Evolutionary conservation across 2,888 invertebrate species (phyloP), one percentile per base, ranked within the genome.

Genomic region (Lypha dubia): DNA sequence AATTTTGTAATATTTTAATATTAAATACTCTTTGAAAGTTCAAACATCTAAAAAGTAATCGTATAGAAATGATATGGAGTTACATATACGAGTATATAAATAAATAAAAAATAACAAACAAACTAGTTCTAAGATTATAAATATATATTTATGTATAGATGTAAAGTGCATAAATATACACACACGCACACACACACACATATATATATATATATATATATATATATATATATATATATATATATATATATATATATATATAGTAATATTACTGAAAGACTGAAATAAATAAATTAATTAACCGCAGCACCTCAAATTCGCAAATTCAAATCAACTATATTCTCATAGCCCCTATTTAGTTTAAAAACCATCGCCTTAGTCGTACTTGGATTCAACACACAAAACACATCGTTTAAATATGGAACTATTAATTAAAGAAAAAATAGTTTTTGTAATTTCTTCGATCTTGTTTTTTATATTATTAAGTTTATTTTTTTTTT

Each of bases 1-100:
- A 90, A 90, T 90, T 90, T 90, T 90, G 90, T 86, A 87, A 85
- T 84, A 70, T 88, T 89, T 87, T 24, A 32, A 28, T 67, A 4
- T 80, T 32, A 74, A 67, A 79, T 20, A 32, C 51, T 28, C 38
- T 67, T 73, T 20, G 20, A 73, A 67, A 65, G 41, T 28, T 67
- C 41, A 73, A 60, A 41, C 38, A 60, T 80, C 73, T 67, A 73
- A 79, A 79, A 79, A 80, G 28, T 46, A 65, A 79, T 65, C 35
- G 56, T 53, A 22, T 63, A 63, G 8, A 71, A 20, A 51, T 15
- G 32, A 20, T 32, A 56, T 44, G n/a, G 6, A 44, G 4, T n/a
- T n/a, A 44, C 15, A 44, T 15, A 44, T 15, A 44, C 5, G 15
- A 15, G 15, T 6, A 44, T n/a, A 44, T 44, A 41, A 6, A 41